These are phyloP conservation scores for Apamea sordens DNA, from an alignment of 2,888 invertebrate species.

Conservation along the genomic window DNA sequence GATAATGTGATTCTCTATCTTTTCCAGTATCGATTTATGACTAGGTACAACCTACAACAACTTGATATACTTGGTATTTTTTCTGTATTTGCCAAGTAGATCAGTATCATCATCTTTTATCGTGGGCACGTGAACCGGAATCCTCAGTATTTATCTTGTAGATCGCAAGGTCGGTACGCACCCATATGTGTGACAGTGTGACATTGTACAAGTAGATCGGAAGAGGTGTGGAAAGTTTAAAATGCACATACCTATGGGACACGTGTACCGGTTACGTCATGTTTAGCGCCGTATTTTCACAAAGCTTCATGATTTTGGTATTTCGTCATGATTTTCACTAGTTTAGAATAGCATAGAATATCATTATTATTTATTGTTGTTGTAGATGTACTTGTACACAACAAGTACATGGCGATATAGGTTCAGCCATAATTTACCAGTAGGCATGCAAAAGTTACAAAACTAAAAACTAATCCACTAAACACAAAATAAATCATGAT, in stretches of 20 bases:
- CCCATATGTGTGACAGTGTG: constrained; percentile 49
- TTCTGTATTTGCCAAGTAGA: constrained; percentile 22
- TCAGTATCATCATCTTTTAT: constrained; percentile 43
- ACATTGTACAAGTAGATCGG: constrained; percentile 61
- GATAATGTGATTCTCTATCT: constrained; percentile 2
- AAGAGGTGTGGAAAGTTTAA: constrained; percentile 65
- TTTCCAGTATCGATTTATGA: constrained; percentile 7
- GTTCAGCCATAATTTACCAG: neutral
- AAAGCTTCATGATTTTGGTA: neutral
- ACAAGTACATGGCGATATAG: neutral
- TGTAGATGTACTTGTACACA: neutral
- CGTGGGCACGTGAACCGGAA: constrained; percentile 17
- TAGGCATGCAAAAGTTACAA: neutral
- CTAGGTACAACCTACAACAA: constrained; percentile 7
- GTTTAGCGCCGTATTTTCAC: neutral
- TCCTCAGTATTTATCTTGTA: constrained; percentile 43
- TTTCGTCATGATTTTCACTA: neutral
- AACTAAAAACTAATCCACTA: neutral
- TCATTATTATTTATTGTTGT: neutral
- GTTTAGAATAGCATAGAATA: neutral
- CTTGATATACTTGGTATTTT: constrained; percentile 19
- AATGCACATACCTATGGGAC: constrained; percentile 37
- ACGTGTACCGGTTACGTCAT: constrained; percentile 18
- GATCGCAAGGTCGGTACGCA: constrained; percentile 58
- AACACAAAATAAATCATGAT: neutral